These are phyloP conservation scores for Clarias laeviceps DNA, from an alignment of 2,797 vertebrate species.

Conservation along the genomic window DNA sequence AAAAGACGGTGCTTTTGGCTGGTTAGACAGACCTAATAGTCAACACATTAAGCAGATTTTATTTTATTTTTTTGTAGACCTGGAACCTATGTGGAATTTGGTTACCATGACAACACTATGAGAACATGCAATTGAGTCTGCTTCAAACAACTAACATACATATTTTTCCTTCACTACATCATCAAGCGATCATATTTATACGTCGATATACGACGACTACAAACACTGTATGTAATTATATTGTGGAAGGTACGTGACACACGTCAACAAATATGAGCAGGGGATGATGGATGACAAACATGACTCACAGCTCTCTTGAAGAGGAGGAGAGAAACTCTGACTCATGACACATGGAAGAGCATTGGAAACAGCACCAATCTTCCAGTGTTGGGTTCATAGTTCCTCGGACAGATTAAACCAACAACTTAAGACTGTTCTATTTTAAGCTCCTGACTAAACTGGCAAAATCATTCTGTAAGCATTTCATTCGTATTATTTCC, in stretches of 20 bases:
- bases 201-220: not conserved
- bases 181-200: not conserved
- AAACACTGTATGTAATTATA: not conserved
- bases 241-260: not conserved
- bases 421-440: not conserved
- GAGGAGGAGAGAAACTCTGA: constrained; percentile 73
- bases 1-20: not conserved
- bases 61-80: constrained; percentile 18
- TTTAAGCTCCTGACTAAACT: constrained; percentile 7
- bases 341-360: constrained; percentile 70
- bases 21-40: not conserved
- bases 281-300: constrained; percentile 25
- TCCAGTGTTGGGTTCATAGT: constrained; percentile 76
- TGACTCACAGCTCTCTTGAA: constrained; percentile 35
- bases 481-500: not conserved
- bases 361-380: constrained; percentile 60
- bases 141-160: not conserved
- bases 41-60: too few relatives aligned
- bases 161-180: not conserved
- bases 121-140: constrained; percentile 32
- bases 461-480: not conserved
- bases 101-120: constrained; percentile 55
- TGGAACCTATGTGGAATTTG: constrained; percentile 59
- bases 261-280: not conserved
- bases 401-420: constrained; percentile 45